Evolutionary conservation across 2,113 vertebrate genomes (phyloP).

Genomic region (Myodes glareolus): DNA sequence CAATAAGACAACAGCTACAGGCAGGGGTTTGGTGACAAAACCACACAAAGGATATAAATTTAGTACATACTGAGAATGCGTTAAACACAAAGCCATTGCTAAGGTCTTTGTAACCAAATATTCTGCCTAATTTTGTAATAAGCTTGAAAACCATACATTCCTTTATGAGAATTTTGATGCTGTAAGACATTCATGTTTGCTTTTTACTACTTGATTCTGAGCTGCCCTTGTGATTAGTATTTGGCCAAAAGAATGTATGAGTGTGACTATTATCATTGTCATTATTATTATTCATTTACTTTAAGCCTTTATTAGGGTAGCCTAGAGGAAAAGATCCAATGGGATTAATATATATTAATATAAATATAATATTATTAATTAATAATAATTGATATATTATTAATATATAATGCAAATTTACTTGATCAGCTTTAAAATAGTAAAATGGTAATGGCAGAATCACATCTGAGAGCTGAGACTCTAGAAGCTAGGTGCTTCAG

Average conservation of each 20-base stretch:
- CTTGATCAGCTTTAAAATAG: background rate
- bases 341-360: background rate
- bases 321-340: background rate
- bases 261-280: background rate
- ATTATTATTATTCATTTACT: background rate
- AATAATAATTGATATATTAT: background rate
- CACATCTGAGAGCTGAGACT: background rate
- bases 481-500: background rate
- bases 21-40: background rate
- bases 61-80: background rate
- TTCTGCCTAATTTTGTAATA: slow-evolving; percentile 5
- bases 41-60: background rate
- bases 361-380: no score
- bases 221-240: background rate
- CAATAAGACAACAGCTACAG: background rate
- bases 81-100: slow-evolving; percentile 39
- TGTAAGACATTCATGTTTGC: background rate
- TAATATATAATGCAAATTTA: background rate
- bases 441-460: background rate
- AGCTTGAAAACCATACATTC: background rate
- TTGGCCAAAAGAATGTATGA: background rate
- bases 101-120: background rate
- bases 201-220: slow-evolving; percentile 13
- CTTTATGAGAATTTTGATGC: background rate
- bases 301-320: background rate